Conservation (phyloP, 2,113 vertebrate genomes). For the Sceloporus tristichus region DNA sequence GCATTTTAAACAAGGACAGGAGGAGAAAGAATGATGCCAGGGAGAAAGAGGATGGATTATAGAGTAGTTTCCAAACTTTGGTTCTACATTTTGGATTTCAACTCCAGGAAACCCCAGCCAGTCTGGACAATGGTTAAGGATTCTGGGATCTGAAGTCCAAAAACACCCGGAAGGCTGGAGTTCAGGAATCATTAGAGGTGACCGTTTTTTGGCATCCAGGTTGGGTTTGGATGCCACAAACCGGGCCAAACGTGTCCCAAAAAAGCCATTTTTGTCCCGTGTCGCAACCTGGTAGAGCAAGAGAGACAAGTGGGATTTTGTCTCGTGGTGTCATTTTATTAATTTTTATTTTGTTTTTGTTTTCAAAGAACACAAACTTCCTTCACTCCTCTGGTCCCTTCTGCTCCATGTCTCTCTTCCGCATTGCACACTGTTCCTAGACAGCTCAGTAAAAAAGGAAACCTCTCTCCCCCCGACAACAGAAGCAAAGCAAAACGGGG, state of each 20-base stretch:
- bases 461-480: constrained; percentile 34
- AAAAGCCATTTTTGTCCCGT: neutral
- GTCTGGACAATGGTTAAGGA: neutral
- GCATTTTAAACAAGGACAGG: no score
- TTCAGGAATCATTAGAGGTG: neutral
- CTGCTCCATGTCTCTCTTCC: neutral
- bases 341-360: neutral
- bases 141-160: neutral
- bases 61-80: no score
- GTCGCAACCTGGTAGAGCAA: neutral
- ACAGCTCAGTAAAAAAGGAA: constrained; percentile 33
- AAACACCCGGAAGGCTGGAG: neutral
- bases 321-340: neutral
- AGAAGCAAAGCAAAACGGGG: neutral
- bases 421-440: constrained; percentile 32
- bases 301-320: neutral
- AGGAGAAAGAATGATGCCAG: neutral
- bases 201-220: neutral
- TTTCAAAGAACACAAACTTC: neutral
- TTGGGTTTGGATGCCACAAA: neutral
- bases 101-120: neutral
- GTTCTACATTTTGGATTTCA: no score
- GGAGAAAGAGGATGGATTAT: no score
- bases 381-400: constrained; percentile 12
- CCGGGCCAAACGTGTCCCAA: no score